Conservation (phyloP, 2,797 vertebrate species). For the Danionella dracula region DNA sequence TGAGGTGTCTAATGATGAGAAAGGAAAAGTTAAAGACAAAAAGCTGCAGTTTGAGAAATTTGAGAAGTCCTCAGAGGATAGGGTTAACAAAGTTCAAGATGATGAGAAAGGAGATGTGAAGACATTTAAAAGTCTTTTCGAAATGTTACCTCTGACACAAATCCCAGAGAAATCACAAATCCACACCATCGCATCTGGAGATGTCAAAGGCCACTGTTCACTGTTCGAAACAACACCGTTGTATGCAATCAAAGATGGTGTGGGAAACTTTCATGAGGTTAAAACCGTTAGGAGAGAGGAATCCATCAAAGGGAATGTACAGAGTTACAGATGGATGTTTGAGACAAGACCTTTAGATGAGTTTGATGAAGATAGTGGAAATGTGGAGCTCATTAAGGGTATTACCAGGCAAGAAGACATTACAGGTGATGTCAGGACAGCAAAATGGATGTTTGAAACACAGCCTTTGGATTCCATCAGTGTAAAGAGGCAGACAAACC, state of each 20-base stretch:
- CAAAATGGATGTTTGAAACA: constrained; percentile 93
- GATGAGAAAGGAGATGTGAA: constrained; percentile 82
- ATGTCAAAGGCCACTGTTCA: constrained; percentile 78
- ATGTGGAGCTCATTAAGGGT: constrained; percentile 87
- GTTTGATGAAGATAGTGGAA: constrained; percentile 83
- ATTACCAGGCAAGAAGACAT: constrained; percentile 88
- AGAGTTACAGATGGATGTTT: constrained; percentile 90
- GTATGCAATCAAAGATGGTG: constrained; percentile 86
- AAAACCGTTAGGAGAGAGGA: constrained; percentile 87
- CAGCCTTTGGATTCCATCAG: constrained; percentile 84
- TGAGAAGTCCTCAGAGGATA: constrained; percentile 68
- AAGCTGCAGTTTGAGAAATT: constrained; percentile 87
- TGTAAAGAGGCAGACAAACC: constrained; percentile 63
- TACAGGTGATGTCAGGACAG: constrained; percentile 86
- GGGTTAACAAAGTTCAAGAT: constrained; percentile 80
- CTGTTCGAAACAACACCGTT: constrained; percentile 86
- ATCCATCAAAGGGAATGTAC: constrained; percentile 83
- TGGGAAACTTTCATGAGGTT: constrained; percentile 86
- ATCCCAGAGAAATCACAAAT: constrained; percentile 60
- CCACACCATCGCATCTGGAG: constrained; percentile 78
- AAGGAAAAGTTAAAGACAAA: constrained; percentile 82
- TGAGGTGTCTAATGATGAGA: constrained; percentile 79
- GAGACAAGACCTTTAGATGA: constrained; percentile 88
- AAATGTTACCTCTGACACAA: constrained; percentile 80
- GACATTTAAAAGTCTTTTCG: constrained; percentile 80